A percentile compares a stretch with the other conserved stretches of the same genome.
These are phyloP conservation scores for Andrena haemorrhoa DNA, from an alignment of 2,888 invertebrate species.

Conservation along the genomic window DNA sequence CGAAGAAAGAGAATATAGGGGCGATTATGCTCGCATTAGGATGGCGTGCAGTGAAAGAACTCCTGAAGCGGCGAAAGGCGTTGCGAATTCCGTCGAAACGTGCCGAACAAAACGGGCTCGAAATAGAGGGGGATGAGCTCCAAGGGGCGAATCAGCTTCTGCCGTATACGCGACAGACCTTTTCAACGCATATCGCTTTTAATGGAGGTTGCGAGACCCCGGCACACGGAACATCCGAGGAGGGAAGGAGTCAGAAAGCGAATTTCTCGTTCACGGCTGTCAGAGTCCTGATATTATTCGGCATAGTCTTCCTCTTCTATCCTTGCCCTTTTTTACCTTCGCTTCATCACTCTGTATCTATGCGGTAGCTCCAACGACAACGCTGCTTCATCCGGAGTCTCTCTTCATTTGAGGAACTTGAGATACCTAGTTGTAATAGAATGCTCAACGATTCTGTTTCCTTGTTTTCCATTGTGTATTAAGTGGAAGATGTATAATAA, in stretches of 20 bases:
- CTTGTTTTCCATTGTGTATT: neutral
- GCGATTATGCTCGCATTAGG: constrained; percentile 10
- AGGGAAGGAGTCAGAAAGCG: constrained; percentile 39
- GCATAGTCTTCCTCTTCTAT: constrained; percentile 25
- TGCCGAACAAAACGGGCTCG: constrained; percentile 29
- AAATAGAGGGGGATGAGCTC: constrained; percentile 25
- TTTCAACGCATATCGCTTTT: constrained; percentile 69
- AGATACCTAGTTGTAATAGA: constrained; percentile 15
- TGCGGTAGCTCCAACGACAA: constrained; percentile 7
- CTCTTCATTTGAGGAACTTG: neutral
- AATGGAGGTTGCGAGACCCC: constrained; percentile 66
- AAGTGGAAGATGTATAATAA: neutral
- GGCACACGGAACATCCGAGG: constrained; percentile 56
- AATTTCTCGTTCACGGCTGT: constrained; percentile 54
- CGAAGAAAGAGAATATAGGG: neutral
- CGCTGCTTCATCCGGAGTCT: constrained; percentile 8
- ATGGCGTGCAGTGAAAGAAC: neutral
- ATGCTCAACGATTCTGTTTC: neutral
- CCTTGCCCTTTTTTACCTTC: constrained; percentile 23
- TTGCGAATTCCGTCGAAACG: constrained; percentile 26
- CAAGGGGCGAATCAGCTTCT: constrained; percentile 56
- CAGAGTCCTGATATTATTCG: constrained; percentile 49
- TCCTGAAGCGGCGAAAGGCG: constrained; percentile 12
- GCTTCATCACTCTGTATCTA: constrained; percentile 21
- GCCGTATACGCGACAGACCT: constrained; percentile 56